Evolutionary conservation across 2,797 vertebrate species (phyloP), one percentile per base, ranked within the genome.

Genomic region (Pseudomugil tenellus): DNA sequence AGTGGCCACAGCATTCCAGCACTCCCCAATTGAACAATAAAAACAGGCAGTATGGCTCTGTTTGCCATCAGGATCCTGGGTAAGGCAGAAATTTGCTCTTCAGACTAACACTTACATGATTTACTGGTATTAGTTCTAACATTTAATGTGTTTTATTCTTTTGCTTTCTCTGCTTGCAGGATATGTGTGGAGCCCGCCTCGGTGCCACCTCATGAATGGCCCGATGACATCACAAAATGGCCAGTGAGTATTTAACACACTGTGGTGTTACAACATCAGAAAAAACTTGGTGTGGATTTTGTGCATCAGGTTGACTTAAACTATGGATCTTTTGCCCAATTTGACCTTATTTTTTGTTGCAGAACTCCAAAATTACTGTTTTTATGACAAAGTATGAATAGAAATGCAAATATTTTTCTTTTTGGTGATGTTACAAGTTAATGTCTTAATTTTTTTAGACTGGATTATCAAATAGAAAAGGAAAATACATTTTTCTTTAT

Each of bases 181-280:
- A 97, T 95, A 59, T 99, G 98, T 91, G 94, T 97, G 46, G 98
- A 99, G 87, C 98, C 98, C 6, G 98, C 96, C 60, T 99, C 98
- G 0, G 96, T 95, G 76, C 90, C 96, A 4, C 98, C 98, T 0
- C 98, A 99, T 0, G 97, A 98, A 80, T 99, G 98, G 98, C 96
- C 97, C 0, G 97, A 99, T 84, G 97, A 99, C 89, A 99, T 99
- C 94, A 99, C 97, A 84, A 97, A 96, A 78, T 99, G 98, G 98
- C 98, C 98, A 60, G 98, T 99, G 87, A 95, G 97, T 93, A 43
- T 35, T 5, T 56, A 1, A 54, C 76, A 54, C 2, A 0, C 10
- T 2, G 2, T 63, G 19, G 2, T 41, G 14, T 43, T 55, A 21
- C 63, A 2, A 35, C 31, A 23, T 31, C 3, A 3, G 6, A 6